Evolutionary conservation across 2,888 invertebrate genomes (phyloP).

Genomic region (Drosophila mayaguana): DNA sequence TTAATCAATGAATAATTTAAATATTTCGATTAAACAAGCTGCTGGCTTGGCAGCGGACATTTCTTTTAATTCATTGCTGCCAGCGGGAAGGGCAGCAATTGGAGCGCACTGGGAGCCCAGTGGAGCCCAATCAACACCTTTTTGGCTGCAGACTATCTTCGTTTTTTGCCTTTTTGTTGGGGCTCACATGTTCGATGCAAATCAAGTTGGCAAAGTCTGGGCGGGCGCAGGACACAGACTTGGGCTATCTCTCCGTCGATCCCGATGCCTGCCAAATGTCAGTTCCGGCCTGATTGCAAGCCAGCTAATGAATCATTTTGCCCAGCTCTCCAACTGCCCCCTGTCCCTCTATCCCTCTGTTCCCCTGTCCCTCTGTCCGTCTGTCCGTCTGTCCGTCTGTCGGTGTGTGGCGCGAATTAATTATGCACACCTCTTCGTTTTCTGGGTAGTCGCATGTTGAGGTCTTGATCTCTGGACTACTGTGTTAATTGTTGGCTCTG

Average conservation of each 20-base stretch:
- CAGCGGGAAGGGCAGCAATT: constrained; percentile 2
- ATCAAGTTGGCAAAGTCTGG: constrained; percentile 72
- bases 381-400: constrained; percentile 19
- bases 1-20: constrained; percentile 84
- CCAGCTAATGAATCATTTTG: constrained; percentile 83
- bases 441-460: constrained; percentile 50
- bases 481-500: constrained; percentile 83
- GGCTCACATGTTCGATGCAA: constrained; percentile 82
- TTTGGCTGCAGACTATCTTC: constrained; percentile 27
- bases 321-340: constrained; percentile 18
- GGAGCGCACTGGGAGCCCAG: constrained; percentile 15
- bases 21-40: constrained; percentile 83
- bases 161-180: constrained; percentile 9
- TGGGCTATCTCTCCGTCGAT: constrained; percentile 42
- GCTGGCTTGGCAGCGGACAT: constrained; percentile 59
- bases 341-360: constrained; percentile 14
- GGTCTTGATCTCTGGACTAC: constrained; percentile 85
- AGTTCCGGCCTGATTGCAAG: constrained; percentile 80
- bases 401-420: constrained; percentile 79
- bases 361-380: constrained; percentile 6
- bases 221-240: constrained; percentile 46
- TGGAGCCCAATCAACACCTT: constrained; percentile 77
- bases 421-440: constrained; percentile 82
- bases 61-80: constrained; percentile 76
- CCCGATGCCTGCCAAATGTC: constrained; percentile 63